These are phyloP conservation scores for Picus viridis DNA, from an alignment of 2,797 vertebrate species.

Conservation along the genomic window DNA sequence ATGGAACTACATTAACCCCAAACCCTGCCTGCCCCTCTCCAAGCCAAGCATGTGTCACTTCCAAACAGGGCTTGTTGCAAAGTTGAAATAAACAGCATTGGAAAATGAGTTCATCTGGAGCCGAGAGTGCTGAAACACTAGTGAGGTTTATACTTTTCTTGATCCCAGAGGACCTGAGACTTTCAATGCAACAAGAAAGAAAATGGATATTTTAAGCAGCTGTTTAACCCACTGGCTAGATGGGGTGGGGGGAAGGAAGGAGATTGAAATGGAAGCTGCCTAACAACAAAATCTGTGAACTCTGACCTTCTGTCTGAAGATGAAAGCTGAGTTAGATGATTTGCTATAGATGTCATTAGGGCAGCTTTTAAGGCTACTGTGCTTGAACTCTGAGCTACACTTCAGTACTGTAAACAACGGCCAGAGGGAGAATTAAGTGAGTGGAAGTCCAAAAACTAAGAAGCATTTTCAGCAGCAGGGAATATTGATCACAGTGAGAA, in stretches of 20 bases:
- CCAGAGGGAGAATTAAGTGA: slow-evolving; percentile 31
- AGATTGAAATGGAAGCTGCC: not conserved
- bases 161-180: not conserved
- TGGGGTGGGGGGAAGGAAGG: not conserved
- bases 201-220: slow-evolving; percentile 14
- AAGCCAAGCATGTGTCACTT: not conserved
- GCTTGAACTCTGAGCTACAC: slow-evolving; percentile 34
- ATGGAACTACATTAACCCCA: not conserved
- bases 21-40: not conserved
- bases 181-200: slow-evolving; percentile 13
- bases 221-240: slow-evolving; percentile 9
- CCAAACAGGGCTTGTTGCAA: not conserved
- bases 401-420: slow-evolving; percentile 26
- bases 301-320: slow-evolving; percentile 51
- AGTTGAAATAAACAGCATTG: not conserved
- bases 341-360: slow-evolving; percentile 51
- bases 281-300: slow-evolving; percentile 22
- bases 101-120: slow-evolving; percentile 3
- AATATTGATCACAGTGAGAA: slow-evolving; percentile 35
- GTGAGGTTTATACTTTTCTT: not conserved
- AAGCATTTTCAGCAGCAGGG: not conserved
- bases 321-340: slow-evolving; percentile 45
- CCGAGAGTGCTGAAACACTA: not conserved
- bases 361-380: slow-evolving; percentile 59
- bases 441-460: slow-evolving; percentile 43